These are phyloP conservation scores for Aradophagus sp. DNA, from an alignment of 1,140 invertebrate species.

Conservation along the genomic window DNA sequence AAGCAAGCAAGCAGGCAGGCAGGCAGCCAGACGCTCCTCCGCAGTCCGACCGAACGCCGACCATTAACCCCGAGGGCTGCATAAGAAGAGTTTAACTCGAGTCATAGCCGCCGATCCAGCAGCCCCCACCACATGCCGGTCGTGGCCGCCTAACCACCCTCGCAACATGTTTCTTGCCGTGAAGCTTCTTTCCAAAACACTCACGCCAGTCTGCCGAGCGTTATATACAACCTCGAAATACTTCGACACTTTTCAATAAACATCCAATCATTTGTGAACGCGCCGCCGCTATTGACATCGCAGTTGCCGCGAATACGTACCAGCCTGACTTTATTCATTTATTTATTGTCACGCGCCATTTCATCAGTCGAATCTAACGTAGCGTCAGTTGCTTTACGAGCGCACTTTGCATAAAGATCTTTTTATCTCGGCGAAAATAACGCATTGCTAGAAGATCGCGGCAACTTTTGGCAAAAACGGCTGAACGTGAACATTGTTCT, in stretches of 20 bases:
- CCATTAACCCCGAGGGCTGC: constrained; percentile 61
- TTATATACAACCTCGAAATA: constrained; percentile 19
- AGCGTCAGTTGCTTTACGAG: too few species aligned
- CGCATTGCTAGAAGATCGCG: neutral
- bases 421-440: neutral
- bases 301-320: too few species aligned
- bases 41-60: constrained; percentile 52
- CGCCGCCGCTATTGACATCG: constrained; percentile 15
- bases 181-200: constrained; percentile 33
- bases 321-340: constrained; percentile 28
- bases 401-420: neutral
- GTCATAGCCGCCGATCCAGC: constrained; percentile 62
- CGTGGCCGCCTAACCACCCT: constrained; percentile 48
- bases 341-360: constrained; percentile 26
- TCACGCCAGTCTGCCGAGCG: constrained; percentile 7
- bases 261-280: constrained; percentile 30
- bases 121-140: too few species aligned
- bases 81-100: constrained; percentile 65
- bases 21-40: constrained; percentile 59
- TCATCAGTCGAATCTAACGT: too few species aligned
- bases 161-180: constrained; percentile 61
- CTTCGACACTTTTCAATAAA: constrained; percentile 52
- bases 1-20: constrained; percentile 55
- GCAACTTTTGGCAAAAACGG: too few species aligned
- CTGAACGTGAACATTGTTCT: too few species aligned